A percentile compares a stretch with the other conserved stretches of the same genome.
phyloP scores from a whole-genome alignment of 2,888 invertebrate genomes.

The Philaethria dido region DNA sequence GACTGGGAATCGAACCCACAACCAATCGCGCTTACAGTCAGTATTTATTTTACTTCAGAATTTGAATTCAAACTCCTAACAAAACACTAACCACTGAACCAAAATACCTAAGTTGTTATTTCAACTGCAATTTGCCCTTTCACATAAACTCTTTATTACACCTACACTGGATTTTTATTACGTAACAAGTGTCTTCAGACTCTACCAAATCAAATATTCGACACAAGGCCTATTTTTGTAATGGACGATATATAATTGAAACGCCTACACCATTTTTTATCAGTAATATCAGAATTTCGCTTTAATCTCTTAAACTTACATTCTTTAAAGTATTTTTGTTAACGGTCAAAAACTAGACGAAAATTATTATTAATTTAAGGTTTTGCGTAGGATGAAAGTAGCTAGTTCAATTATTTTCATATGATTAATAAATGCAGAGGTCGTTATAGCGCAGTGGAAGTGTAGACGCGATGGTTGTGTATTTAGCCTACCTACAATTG shows the following conservation, averaged over 20 bases:
- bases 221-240: constrained; percentile 18
- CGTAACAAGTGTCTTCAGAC: constrained; percentile 28
- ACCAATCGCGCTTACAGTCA: neutral
- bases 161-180: constrained; percentile 32
- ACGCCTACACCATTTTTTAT: constrained; percentile 38
- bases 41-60: too few relatives aligned
- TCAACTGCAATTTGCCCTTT: constrained; percentile 23
- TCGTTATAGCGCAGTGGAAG: too few relatives aligned
- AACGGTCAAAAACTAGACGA: neutral
- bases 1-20: too few relatives aligned
- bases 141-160: constrained; percentile 31
- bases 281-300: constrained; percentile 36
- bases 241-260: constrained; percentile 10
- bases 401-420: too few relatives aligned
- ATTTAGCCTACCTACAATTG: too few relatives aligned
- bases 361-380: neutral
- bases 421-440: too few relatives aligned
- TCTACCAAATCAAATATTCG: constrained; percentile 16
- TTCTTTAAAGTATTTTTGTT: constrained; percentile 2
- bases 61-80: neutral
- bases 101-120: neutral
- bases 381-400: too few relatives aligned
- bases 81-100: neutral
- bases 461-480: too few relatives aligned
- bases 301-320: constrained; percentile 20